Conservation (phyloP, 2,888 invertebrate species). For the Augochlorella aurata region DNA sequence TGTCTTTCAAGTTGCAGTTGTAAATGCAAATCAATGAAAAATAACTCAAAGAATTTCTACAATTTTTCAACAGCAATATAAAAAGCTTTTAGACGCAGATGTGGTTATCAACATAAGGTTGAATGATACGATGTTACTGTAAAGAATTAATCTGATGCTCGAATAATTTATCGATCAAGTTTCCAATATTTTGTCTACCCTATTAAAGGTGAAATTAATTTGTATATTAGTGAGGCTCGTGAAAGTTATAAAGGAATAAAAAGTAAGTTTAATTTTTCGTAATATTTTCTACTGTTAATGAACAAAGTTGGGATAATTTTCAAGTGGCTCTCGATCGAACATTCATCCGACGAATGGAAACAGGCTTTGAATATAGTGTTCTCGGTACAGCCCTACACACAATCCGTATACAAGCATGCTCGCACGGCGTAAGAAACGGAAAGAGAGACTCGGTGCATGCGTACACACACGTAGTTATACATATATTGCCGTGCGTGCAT, state of each 20-base stretch:
- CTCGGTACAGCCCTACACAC: conserved; percentile 47
- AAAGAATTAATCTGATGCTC: not conserved
- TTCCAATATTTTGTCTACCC: not conserved
- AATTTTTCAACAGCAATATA: not conserved
- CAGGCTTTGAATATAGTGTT: conserved; percentile 10
- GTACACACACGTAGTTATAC: conserved; percentile 28
- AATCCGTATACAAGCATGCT: conserved; percentile 40
- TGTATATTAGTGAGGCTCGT: not conserved
- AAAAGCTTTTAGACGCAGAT: not conserved
- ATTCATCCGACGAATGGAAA: not conserved
- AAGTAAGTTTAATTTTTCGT: not conserved
- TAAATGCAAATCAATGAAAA: too few species aligned
- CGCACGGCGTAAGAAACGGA: conserved; percentile 50
- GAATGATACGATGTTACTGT: not conserved
- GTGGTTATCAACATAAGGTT: not conserved
- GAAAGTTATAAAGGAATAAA: not conserved
- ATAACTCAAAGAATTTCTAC: not conserved
- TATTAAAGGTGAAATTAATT: not conserved
- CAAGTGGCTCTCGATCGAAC: not conserved
- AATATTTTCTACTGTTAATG: not conserved
- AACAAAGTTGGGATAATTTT: not conserved
- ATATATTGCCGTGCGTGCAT: conserved; percentile 29
- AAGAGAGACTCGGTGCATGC: conserved; percentile 44
- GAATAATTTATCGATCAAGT: not conserved
- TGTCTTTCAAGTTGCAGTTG: too few species aligned